These are phyloP conservation scores for Littorina saxatilis DNA, from an alignment of 1,140 invertebrate species.

Conservation along the genomic window DNA sequence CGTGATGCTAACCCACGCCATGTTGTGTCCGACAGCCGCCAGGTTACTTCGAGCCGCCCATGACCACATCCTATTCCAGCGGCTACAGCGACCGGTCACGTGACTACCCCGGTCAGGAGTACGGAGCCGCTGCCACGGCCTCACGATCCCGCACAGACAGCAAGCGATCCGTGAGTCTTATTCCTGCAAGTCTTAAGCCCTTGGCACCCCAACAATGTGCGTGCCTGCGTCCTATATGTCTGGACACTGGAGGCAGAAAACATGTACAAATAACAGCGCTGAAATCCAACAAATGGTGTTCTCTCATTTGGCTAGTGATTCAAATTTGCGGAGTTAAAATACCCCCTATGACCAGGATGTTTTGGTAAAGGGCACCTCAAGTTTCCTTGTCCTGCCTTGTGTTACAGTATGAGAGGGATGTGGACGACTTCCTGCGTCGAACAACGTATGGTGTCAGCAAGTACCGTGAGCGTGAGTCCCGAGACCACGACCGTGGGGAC, in stretches of 20 bases:
- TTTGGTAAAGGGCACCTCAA: too few relatives aligned
- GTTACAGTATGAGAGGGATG: conserved; percentile 87
- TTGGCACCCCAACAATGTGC: too few relatives aligned
- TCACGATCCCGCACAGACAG: conserved; percentile 27
- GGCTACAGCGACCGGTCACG: conserved; percentile 82
- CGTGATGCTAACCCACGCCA: too few relatives aligned
- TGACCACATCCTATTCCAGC: conserved; percentile 84
- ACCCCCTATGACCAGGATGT: too few relatives aligned
- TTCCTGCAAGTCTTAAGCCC: too few relatives aligned
- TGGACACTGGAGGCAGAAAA: too few relatives aligned
- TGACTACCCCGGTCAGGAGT: conserved; percentile 74
- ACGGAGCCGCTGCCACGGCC: conserved; percentile 45
- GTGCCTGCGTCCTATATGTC: too few relatives aligned
- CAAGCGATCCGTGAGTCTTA: conserved; percentile 29
- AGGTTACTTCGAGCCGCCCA: conserved; percentile 82
- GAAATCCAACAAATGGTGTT: too few relatives aligned
- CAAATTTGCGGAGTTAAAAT: too few relatives aligned
- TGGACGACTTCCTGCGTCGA: conserved; percentile 92
- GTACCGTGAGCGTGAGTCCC: conserved; percentile 77
- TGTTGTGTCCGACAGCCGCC: conserved; percentile 77
- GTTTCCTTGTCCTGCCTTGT: not conserved
- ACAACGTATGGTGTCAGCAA: conserved; percentile 80
- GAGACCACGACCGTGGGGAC: conserved; percentile 53
- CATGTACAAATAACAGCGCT: too few relatives aligned
- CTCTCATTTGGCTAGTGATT: too few relatives aligned